A percentile compares a stretch with the other conserved stretches of the same genome.
phyloP scores from a whole-genome alignment of 2,888 invertebrate species.

The Dryobota labecula region DNA sequence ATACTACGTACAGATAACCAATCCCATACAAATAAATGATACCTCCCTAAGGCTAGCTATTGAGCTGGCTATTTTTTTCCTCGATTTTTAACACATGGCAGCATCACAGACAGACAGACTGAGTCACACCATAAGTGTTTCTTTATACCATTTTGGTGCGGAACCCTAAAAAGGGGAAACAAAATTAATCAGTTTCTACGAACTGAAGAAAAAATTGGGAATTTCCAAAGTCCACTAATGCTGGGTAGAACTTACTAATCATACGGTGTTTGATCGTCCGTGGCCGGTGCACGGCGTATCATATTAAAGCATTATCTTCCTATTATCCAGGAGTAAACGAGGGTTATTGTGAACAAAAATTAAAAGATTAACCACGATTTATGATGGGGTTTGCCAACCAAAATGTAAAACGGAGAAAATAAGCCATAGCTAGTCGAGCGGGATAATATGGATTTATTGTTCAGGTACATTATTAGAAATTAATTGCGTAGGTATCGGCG shows the following conservation, averaged over 20 bases:
- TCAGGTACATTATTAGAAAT: background rate
- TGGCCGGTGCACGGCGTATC: constrained; percentile 12
- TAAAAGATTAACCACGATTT: constrained; percentile 34
- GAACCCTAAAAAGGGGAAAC: background rate
- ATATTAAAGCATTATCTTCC: constrained; percentile 52
- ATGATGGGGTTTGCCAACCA: constrained; percentile 7
- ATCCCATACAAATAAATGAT: too few relatives aligned
- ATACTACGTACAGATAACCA: too few relatives aligned
- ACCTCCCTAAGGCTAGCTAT: too few relatives aligned
- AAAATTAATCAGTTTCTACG: constrained; percentile 36
- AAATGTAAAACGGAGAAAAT: background rate
- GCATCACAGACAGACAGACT: too few relatives aligned
- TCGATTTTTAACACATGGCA: too few relatives aligned
- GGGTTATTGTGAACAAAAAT: constrained; percentile 41
- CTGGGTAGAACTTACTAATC: constrained; percentile 34
- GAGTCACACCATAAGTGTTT: too few relatives aligned
- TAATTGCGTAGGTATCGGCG: background rate
- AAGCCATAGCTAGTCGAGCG: background rate
- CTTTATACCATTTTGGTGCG: too few relatives aligned
- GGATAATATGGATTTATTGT: background rate
- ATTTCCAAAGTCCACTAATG: constrained; percentile 39
- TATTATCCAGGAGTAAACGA: constrained; percentile 54
- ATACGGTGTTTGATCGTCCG: constrained; percentile 24
- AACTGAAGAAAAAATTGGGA: constrained; percentile 47
- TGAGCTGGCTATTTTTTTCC: too few relatives aligned